A percentile compares a stretch with the other conserved stretches of the same genome.
Evolutionary conservation across 2,888 invertebrate species (phyloP).

Genomic region (Drosophila monieri): DNA sequence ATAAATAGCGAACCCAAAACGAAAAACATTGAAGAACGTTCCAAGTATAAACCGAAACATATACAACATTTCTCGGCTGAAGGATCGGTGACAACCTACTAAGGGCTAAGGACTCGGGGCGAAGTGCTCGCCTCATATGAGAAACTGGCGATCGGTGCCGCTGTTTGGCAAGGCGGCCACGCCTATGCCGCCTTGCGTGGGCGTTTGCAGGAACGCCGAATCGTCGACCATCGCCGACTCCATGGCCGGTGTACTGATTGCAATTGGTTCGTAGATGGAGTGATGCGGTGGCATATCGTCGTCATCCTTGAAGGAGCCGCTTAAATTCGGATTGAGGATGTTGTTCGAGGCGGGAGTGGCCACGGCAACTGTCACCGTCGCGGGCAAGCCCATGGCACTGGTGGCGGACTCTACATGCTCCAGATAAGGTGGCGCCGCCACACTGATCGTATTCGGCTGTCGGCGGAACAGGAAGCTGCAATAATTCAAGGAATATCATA

Average conservation of each 20-base stretch:
- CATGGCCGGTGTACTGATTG: conserved; percentile 57
- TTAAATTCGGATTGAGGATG: conserved; percentile 84
- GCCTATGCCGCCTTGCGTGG: conserved; percentile 82
- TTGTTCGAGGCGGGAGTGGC: conserved; percentile 82
- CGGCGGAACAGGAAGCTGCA: conserved; percentile 65
- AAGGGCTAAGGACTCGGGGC: conserved; percentile 14
- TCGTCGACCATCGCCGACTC: conserved; percentile 53
- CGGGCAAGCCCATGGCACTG: conserved; percentile 27
- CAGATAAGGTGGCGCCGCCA: conserved; percentile 79
- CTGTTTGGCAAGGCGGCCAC: conserved; percentile 82
- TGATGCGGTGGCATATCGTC: conserved; percentile 78
- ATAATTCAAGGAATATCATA: not conserved
- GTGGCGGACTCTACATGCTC: conserved; percentile 66
- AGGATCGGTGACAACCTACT: conserved; percentile 24
- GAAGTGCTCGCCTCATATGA: conserved; percentile 55
- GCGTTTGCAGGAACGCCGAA: conserved; percentile 81
- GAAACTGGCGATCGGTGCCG: conserved; percentile 61
- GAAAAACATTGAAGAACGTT: conserved; percentile 30
- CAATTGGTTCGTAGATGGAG: conserved; percentile 82
- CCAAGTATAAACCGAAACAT: conserved; percentile 4
- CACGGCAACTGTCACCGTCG: conserved; percentile 43
- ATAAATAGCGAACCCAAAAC: conserved; percentile 44
- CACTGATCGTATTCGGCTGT: conserved; percentile 64
- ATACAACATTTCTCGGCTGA: conserved; percentile 4
- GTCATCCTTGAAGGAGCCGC: conserved; percentile 83